phyloP scores from a whole-genome alignment of 1,140 invertebrate species.

The Chrysoperla carnea region DNA sequence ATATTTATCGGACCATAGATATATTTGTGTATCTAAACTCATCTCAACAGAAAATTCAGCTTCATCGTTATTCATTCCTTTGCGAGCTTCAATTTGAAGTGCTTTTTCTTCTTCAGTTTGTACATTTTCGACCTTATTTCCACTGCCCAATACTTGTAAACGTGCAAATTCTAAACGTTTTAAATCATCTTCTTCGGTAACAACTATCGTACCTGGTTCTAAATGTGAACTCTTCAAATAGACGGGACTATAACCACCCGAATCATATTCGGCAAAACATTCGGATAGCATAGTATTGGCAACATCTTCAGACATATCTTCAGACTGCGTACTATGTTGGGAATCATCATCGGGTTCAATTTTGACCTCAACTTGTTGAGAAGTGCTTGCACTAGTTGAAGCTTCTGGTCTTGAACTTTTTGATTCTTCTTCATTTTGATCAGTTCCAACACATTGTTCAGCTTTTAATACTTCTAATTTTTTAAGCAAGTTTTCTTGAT shows the following conservation, averaged over 20 bases:
- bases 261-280: conserved; percentile 52
- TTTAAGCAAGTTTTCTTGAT: conserved; percentile 77
- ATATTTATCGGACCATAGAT: conserved; percentile 97
- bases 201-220: conserved; percentile 68
- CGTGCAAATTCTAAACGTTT: conserved; percentile 58
- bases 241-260: conserved; percentile 69
- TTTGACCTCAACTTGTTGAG: too few species aligned
- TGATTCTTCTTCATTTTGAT: conserved; percentile 14
- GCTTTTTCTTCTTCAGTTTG: conserved; percentile 37
- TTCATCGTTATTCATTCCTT: conserved; percentile 80
- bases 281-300: conserved; percentile 34
- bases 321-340: not conserved
- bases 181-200: conserved; percentile 60
- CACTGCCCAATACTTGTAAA: conserved; percentile 35
- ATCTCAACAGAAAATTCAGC: conserved; percentile 87
- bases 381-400: not conserved
- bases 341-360: conserved; percentile 6
- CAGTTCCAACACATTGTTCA: conserved; percentile 44
- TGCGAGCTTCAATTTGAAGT: conserved; percentile 60
- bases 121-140: conserved; percentile 32
- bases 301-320: conserved; percentile 17
- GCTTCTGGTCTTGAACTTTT: conserved; percentile 6
- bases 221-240: conserved; percentile 48
- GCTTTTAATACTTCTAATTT: conserved; percentile 83
- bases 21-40: conserved; percentile 66